These are phyloP conservation scores for Lithophane leautieri DNA, from an alignment of 2,888 invertebrate genomes.

Conservation along the genomic window DNA sequence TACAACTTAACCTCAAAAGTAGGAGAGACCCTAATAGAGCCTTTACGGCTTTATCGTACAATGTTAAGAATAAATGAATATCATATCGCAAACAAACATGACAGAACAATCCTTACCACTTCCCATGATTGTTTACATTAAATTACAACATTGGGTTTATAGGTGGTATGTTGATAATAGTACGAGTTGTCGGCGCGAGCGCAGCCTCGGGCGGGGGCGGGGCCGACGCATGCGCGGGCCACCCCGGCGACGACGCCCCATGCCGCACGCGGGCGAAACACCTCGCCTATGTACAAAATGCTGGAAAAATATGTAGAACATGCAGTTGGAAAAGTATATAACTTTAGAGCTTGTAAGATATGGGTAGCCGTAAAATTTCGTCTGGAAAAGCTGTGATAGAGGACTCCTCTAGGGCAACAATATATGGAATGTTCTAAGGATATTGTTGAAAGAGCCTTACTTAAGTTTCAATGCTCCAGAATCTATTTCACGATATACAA, in stretches of 20 bases:
- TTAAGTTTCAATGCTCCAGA: background rate
- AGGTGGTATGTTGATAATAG: constrained; percentile 72
- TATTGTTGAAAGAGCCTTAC: too few species aligned
- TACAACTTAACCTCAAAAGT: constrained; percentile 53
- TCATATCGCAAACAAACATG: constrained; percentile 71
- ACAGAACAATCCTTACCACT: constrained; percentile 82
- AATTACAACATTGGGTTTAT: constrained; percentile 84
- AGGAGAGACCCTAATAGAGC: background rate
- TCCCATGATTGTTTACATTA: constrained; percentile 87
- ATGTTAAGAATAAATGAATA: constrained; percentile 65
- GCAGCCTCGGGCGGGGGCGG: constrained; percentile 83
- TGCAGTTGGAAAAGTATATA: constrained; percentile 8
- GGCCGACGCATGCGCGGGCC: constrained; percentile 83
- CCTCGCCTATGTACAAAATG: constrained; percentile 59
- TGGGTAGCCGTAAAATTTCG: background rate
- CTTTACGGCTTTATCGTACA: constrained; percentile 52
- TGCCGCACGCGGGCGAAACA: constrained; percentile 73
- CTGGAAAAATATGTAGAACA: constrained; percentile 49
- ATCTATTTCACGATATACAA: background rate
- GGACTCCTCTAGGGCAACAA: background rate
- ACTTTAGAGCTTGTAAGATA: background rate
- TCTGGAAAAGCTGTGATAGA: background rate
- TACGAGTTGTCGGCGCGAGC: constrained; percentile 71
- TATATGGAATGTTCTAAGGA: background rate
- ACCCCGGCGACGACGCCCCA: constrained; percentile 86